Evolutionary conservation across 2,888 invertebrate species (phyloP).

Genomic region (Clanis bilineata): DNA sequence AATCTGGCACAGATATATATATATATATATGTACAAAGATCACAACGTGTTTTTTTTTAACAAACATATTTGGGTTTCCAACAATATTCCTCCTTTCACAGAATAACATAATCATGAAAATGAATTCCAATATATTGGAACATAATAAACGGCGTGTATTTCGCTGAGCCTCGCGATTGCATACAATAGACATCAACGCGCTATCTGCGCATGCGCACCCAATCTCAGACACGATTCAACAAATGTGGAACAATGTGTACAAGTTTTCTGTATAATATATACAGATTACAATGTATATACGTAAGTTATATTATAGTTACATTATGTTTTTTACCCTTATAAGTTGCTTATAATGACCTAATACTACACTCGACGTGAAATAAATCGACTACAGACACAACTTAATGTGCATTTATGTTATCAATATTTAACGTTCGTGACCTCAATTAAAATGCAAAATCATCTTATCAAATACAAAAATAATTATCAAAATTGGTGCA

Average conservation of each 20-base stretch:
- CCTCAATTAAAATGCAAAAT: too few species aligned
- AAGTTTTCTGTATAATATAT: neutral
- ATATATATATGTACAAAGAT: too few species aligned
- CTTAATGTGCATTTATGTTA: too few species aligned
- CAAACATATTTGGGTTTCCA: neutral
- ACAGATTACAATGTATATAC: neutral
- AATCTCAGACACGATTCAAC: conserved; percentile 17
- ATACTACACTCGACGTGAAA: too few species aligned
- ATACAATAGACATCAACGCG: conserved; percentile 59
- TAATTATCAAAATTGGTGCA: too few species aligned
- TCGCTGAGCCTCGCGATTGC: conserved; percentile 18
- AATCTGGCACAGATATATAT: too few species aligned
- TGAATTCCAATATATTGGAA: neutral
- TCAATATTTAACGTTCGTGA: too few species aligned
- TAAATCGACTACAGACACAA: too few species aligned
- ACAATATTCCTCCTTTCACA: neutral
- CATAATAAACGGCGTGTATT: neutral
- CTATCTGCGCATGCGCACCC: conserved; percentile 42
- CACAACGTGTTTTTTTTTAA: neutral
- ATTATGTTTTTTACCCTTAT: too few species aligned
- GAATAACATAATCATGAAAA: conserved; percentile 1
- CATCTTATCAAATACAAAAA: too few species aligned
- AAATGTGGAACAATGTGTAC: conserved; percentile 20
- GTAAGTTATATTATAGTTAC: neutral
- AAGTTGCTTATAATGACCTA: too few species aligned